A percentile compares a stretch with the other conserved stretches of the same genome.
Conservation (phyloP, 2,113 vertebrate genomes). For the Neoarius graeffei region DNA sequence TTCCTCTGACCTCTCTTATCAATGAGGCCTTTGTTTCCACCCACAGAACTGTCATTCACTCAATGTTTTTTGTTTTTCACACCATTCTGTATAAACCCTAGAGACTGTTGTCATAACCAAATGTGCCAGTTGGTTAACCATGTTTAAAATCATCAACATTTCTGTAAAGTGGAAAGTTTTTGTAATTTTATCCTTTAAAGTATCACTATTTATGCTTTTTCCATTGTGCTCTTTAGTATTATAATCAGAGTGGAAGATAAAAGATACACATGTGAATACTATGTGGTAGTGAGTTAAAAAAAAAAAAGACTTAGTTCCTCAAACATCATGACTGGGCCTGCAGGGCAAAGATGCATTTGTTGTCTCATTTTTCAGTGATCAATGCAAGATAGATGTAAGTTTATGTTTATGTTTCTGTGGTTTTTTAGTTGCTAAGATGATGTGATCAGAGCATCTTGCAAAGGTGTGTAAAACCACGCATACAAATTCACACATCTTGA, state of each 20-base stretch:
- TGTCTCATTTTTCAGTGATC: background rate
- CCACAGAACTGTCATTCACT: no score
- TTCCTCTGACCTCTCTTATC: no score
- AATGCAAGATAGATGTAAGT: no score
- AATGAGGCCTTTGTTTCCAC: no score
- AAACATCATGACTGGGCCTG: background rate
- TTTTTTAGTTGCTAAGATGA: background rate
- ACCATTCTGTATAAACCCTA: no score
- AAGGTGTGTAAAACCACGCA: background rate
- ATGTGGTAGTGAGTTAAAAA: background rate
- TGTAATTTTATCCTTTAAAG: background rate
- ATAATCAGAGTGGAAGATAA: background rate
- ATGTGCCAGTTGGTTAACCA: background rate
- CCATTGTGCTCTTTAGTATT: background rate
- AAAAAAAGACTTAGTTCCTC: background rate
- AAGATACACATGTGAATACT: no score
- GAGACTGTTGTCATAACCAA: no score
- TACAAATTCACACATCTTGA: background rate
- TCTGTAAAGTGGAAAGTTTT: background rate
- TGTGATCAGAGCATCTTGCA: background rate
- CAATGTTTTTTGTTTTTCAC: no score
- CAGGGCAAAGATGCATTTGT: background rate
- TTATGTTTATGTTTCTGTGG: background rate
- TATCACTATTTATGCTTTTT: background rate
- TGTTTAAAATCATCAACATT: background rate